A percentile compares a stretch with the other conserved stretches of the same genome.
These are phyloP conservation scores for Porites rus DNA, from an alignment of 92 coral and sea anemone genomes.

Conservation along the genomic window DNA sequence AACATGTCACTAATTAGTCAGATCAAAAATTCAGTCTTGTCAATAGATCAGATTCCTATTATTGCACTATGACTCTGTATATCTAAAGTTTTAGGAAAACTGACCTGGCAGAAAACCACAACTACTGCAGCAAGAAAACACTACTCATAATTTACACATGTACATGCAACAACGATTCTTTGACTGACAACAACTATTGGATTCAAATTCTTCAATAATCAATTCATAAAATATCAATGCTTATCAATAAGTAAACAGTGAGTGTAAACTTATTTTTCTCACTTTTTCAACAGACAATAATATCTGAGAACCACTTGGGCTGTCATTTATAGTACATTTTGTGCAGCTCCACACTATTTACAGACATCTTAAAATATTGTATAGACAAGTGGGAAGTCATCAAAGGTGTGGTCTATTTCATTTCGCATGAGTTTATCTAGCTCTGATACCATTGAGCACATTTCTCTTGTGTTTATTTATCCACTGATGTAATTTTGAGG, in stretches of 20 bases:
- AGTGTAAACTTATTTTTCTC: no score
- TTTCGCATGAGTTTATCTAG: constrained; percentile 37
- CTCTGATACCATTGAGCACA: constrained; percentile 39
- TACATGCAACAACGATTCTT: no score
- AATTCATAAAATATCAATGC: no score
- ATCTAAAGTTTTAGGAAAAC: no score
- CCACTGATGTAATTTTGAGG: constrained; percentile 42
- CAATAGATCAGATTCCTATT: constrained; percentile 1
- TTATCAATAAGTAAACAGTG: no score
- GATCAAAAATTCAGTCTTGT: constrained; percentile 21
- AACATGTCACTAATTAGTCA: constrained; percentile 6
- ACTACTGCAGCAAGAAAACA: no score
- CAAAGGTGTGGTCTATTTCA: constrained; percentile 14
- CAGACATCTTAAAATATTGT: constrained; percentile 25
- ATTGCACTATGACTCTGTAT: background rate
- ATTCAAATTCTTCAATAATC: no score
- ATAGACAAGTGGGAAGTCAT: constrained; percentile 26
- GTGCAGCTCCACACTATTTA: constrained; percentile 17
- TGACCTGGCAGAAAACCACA: no score
- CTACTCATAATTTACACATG: no score
- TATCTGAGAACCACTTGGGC: background rate
- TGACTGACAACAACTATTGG: no score
- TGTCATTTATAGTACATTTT: background rate
- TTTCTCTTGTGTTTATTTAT: constrained; percentile 47
- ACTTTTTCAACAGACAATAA: no score